A percentile compares a stretch with the other conserved stretches of the same genome.
Conservation (phyloP, 1,140 invertebrate genomes). For the Drosophila bocki region DNA sequence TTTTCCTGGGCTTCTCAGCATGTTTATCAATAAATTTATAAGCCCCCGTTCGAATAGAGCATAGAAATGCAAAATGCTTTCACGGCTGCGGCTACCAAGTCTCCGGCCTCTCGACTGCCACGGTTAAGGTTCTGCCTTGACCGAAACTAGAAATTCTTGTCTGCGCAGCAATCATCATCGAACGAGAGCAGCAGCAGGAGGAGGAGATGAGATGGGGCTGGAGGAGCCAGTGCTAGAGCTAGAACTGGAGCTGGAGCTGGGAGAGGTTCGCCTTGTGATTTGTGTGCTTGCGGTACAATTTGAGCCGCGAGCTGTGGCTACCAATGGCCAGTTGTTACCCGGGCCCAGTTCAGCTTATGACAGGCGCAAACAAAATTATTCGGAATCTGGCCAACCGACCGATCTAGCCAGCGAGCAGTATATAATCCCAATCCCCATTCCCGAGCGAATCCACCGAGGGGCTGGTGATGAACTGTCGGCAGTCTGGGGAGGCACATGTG, state of each 20-base stretch:
- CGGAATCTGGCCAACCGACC: conserved; percentile 31
- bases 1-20: neutral
- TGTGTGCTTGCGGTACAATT: conserved; percentile 83
- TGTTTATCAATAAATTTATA: neutral
- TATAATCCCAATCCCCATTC: conserved; percentile 32
- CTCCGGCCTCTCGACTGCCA: conserved; percentile 54
- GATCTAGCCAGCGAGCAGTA: conserved; percentile 9
- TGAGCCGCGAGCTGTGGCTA: conserved; percentile 78
- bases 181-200: conserved; percentile 39
- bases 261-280: conserved; percentile 67
- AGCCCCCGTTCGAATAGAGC: conserved; percentile 16
- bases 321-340: conserved; percentile 70
- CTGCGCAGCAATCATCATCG: conserved; percentile 74
- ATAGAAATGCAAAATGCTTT: conserved; percentile 79
- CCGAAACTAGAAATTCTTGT: conserved; percentile 80
- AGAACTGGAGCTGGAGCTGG: conserved; percentile 22
- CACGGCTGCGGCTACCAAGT: conserved; percentile 48
- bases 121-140: conserved; percentile 61
- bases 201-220: neutral
- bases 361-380: conserved; percentile 83
- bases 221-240: neutral
- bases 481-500: conserved; percentile 46
- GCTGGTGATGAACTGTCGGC: conserved; percentile 39
- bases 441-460: conserved; percentile 10
- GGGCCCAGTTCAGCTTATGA: conserved; percentile 68